Percentiles rank a stretch among this genome's conserved stretches.
These are phyloP conservation scores for Myiagra hebetior DNA, from an alignment of 2,113 vertebrate genomes.

Conservation along the genomic window DNA sequence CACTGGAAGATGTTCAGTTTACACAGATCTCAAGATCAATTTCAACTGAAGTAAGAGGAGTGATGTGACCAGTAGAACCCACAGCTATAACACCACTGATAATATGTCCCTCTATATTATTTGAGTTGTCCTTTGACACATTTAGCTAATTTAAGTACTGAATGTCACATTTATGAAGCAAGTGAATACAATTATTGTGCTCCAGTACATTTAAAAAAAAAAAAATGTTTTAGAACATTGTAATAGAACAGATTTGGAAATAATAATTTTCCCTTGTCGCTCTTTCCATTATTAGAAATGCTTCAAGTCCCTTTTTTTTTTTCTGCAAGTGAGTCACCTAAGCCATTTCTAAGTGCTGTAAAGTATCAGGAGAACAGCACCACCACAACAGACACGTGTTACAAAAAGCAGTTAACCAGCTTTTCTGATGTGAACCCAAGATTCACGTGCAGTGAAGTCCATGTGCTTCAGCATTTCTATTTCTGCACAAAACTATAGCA, in stretches of 20 bases:
- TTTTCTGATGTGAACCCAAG: not conserved
- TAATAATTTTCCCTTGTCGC: not conserved
- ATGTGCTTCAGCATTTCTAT: conserved; percentile 6
- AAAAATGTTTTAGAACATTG: not conserved
- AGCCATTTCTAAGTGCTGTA: not conserved
- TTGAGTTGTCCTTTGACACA: not conserved
- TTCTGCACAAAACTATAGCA: not conserved
- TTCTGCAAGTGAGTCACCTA: not conserved
- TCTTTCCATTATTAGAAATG: conserved; percentile 7
- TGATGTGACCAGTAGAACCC: not conserved
- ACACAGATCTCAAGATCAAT: not conserved
- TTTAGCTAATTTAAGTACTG: not conserved
- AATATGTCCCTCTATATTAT: not conserved
- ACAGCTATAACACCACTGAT: not conserved
- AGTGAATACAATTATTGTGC: not conserved
- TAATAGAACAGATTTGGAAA: not conserved
- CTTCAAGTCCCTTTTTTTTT: not conserved
- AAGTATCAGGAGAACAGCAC: not conserved
- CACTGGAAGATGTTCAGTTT: not conserved
- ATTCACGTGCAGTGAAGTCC: not conserved
- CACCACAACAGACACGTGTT: not conserved
- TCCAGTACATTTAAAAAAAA: not conserved
- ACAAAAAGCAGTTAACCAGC: not conserved
- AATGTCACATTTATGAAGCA: not conserved
- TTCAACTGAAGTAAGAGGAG: not conserved